Evolutionary conservation across 2,113 vertebrate genomes (phyloP).

Genomic region (Dicaeum eximium): DNA sequence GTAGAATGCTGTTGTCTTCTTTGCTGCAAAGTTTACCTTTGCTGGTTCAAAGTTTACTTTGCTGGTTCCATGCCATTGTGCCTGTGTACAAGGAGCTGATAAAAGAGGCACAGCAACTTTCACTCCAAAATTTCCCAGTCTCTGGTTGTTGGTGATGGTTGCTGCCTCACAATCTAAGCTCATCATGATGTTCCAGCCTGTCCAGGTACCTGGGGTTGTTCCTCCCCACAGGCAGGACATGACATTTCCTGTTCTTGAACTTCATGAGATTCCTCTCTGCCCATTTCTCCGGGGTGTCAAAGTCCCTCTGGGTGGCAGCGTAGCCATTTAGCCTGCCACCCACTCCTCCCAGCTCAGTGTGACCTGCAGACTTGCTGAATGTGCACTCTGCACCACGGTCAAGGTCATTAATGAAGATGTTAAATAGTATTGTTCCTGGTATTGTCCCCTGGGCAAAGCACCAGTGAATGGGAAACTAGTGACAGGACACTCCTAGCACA

Average conservation of each 20-base stretch:
- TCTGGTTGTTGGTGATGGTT: too few species aligned
- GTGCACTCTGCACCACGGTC: not conserved
- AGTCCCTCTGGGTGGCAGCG: not conserved
- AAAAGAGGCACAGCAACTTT: too few species aligned
- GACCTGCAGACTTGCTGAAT: not conserved
- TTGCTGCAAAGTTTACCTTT: not conserved
- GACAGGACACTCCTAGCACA: not conserved
- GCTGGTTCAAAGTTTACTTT: too few species aligned
- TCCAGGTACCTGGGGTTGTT: not conserved
- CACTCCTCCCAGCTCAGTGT: not conserved
- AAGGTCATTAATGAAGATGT: not conserved
- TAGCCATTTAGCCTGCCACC: not conserved
- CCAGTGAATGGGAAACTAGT: not conserved
- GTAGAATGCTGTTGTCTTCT: not conserved
- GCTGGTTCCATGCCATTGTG: too few species aligned
- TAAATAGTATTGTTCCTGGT: not conserved
- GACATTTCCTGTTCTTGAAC: not conserved
- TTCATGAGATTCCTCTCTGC: not conserved
- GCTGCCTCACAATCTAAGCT: too few species aligned
- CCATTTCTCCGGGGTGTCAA: not conserved
- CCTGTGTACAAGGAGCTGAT: too few species aligned
- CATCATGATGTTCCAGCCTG: too few species aligned
- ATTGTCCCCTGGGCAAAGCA: not conserved
- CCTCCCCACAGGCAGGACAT: not conserved
- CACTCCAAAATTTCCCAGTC: too few species aligned